These are phyloP conservation scores for Deroptyus accipitrinus DNA, from an alignment of 2,113 vertebrate genomes.

Conservation along the genomic window DNA sequence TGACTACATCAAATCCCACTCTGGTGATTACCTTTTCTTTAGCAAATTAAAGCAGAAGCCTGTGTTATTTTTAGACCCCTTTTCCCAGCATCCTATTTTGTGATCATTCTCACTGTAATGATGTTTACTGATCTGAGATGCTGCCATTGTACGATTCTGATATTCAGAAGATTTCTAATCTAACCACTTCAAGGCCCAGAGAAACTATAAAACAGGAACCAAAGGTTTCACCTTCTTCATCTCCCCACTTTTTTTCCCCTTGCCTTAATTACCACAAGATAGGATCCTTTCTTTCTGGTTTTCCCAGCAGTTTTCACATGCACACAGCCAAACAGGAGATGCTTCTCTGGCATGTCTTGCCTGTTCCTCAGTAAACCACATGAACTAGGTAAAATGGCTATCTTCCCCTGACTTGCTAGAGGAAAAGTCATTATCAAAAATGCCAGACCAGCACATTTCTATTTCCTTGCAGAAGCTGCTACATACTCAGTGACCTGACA, in stretches of 20 bases:
- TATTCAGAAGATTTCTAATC: background rate
- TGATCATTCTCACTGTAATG: background rate
- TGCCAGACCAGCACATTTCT: background rate
- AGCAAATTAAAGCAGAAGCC: background rate
- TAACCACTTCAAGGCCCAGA: background rate
- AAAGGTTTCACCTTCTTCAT: background rate
- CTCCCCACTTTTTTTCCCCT: rapidly evolving
- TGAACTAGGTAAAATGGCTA: background rate
- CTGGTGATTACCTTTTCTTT: background rate
- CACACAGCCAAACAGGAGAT: background rate
- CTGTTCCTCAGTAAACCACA: background rate
- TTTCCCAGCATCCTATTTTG: background rate
- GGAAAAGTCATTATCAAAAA: background rate
- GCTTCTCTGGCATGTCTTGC: background rate
- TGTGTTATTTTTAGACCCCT: background rate
- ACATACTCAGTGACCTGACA: background rate
- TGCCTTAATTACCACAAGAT: background rate
- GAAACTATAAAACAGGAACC: background rate
- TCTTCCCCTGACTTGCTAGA: background rate
- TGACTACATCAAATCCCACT: background rate
- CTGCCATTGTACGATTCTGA: background rate
- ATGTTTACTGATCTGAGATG: background rate
- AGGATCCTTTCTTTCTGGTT: background rate
- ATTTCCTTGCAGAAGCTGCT: background rate
- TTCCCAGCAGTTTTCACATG: background rate